A percentile compares a stretch with the other conserved stretches of the same genome.
phyloP scores from a whole-genome alignment of 2,113 vertebrate genomes.

The cattle (Bos taurus) region ARS-UCD2.0 NC_037342.1:29570001-29570500 shows the following conservation, averaged over 20 bases:
- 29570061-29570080: background rate
- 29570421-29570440: background rate
- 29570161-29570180: background rate
- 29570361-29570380: fast-evolving
- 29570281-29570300: background rate
- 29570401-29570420: background rate
- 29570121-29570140: background rate
- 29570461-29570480: background rate
- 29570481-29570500: background rate
- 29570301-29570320: background rate
- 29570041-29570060: background rate
- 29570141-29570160: background rate
- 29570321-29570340: background rate
- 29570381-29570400: background rate
- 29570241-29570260: background rate
- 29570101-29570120: background rate
- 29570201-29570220: background rate
- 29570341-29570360: background rate
- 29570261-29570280: background rate
- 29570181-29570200: background rate
- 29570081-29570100: background rate
- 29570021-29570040: background rate
- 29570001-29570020: background rate
- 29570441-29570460: background rate
- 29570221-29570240: background rate